Conservation (phyloP, 2,797 vertebrate species). For the Myripristis jacobus region DNA sequence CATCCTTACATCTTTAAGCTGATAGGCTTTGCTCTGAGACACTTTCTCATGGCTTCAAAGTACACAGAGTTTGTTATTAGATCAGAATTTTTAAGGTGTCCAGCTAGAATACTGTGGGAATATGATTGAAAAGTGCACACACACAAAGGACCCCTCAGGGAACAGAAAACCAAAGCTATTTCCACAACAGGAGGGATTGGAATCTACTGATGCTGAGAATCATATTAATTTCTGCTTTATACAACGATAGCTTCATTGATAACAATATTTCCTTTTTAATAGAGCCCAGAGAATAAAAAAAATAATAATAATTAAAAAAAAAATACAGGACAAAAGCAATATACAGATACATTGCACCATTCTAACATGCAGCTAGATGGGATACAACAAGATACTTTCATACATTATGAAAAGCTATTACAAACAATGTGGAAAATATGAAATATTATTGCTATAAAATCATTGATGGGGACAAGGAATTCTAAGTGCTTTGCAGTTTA, state of each 20-base stretch:
- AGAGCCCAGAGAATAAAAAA: too few species aligned
- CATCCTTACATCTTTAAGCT: background rate
- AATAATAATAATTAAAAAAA: too few species aligned
- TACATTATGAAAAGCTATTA: background rate
- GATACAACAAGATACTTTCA: background rate
- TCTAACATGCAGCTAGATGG: too few species aligned
- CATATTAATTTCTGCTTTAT: background rate
- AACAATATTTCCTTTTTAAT: too few species aligned
- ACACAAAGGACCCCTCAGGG: background rate
- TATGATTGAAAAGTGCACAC: background rate
- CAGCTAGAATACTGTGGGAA: background rate
- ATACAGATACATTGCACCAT: background rate
- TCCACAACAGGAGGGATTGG: background rate
- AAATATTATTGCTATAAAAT: background rate
- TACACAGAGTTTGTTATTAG: background rate
- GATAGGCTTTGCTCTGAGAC: background rate
- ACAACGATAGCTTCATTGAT: too few species aligned
- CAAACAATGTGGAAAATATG: background rate
- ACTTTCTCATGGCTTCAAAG: conserved; percentile 12
- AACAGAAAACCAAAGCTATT: background rate
- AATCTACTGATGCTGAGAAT: background rate
- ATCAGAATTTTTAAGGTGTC: background rate
- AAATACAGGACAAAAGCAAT: background rate
- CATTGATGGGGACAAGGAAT: background rate
- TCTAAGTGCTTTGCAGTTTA: background rate